Base-by-base conservation (phyloP, 2,113 vertebrate genomes). In the Oryzias curvinotus region DNA sequence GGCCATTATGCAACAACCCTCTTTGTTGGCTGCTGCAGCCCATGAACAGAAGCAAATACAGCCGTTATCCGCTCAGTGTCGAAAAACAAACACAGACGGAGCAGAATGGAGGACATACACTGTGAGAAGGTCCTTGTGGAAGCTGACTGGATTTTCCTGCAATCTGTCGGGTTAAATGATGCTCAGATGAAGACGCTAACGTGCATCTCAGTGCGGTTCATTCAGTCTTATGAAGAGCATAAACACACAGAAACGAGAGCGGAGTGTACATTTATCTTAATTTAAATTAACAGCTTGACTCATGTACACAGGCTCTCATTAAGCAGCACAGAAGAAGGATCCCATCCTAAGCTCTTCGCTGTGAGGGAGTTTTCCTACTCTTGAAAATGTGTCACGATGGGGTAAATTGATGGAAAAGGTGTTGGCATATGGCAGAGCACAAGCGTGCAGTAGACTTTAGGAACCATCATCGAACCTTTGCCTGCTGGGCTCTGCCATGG, bases 1-100 rank as follows among this genome's bases (percentile, higher is more conserved):
- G 56, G 62, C 80, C 28, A 13, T 89, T 85, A 75, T 65, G 57
- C 79, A 85, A 86, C 77, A 57, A 56, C 77, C 70, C 52, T 3
- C 43, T 84, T 83, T 84, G 75, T 74, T 78, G 82, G 68, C 48
- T 25, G 56, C 19, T 65, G 68, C 50, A 56, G 53, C 73, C 5
- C 19, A 56, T 49, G 56, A 47, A 49, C 49, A 62, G 78, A 78
- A 45, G 75, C 47, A 71, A 78, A 77, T 21, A 65, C 47, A 59
- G 48, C 19, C 44, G 26, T 62, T 50, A 76, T 75, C 45, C 58
- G 59, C 56, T 55, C 73, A 65, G 56, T 53, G 52, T 8, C n/a
- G 53, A 78, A 68, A 73, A 77, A 62, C 57, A 70, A 65, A 74
- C 52, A 72, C 71, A 74, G 67, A 62, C 62, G 52, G 62, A 68